Base-by-base conservation (phyloP, 30 jellyfish, hydroid and myxozoan species). In the Cassiopea andromeda region DNA sequence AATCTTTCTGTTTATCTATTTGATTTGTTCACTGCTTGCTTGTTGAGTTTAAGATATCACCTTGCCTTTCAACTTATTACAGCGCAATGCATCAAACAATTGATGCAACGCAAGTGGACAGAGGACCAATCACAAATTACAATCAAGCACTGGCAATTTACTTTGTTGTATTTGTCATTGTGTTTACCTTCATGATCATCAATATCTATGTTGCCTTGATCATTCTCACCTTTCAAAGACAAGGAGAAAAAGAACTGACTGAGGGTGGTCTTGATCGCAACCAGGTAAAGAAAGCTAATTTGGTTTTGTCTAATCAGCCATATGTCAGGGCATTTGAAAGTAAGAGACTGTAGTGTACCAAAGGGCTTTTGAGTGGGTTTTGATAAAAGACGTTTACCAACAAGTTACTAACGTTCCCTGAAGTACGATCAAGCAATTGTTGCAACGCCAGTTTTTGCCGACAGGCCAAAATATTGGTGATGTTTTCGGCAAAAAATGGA, bases 211-310 rank as follows among this genome's bases (percentile, higher is more conserved):
- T 96, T 80, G 99, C 99, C 15, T 71, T 96, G 81, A 96, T 96
- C 86, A 96, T 96, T 12, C 91, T 96, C 15, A 96, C 99, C 10
- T 96, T 96, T 77, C 99, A 96, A 96, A 69, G 98, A 45, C 98
- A 96, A 96, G 99, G 99, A 15, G 98, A 96, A 83, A 96, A 92
- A 75, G 98, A 96, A 73, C 90, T 96, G 4, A 81, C 97, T 16
- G 98, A 96, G 61, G 99, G 97, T 9, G 99, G 98, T 16, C 97
- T 96, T 48, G 99, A 96, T 59, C 84, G 99, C 46, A 95, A 95
- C 67, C 97, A 95, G 98, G 99, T 95, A 82, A 47, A 7, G 10
- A 27, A 1, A 10, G n/a, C 4, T 67, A 7, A 5, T 67, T 27
- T 27, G 38, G 38, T 27, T 27, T 27, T 27, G 38, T 67, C 68